Evolutionary conservation across 2,888 invertebrate genomes (phyloP).

Genomic region (Aphrophora alni): DNA sequence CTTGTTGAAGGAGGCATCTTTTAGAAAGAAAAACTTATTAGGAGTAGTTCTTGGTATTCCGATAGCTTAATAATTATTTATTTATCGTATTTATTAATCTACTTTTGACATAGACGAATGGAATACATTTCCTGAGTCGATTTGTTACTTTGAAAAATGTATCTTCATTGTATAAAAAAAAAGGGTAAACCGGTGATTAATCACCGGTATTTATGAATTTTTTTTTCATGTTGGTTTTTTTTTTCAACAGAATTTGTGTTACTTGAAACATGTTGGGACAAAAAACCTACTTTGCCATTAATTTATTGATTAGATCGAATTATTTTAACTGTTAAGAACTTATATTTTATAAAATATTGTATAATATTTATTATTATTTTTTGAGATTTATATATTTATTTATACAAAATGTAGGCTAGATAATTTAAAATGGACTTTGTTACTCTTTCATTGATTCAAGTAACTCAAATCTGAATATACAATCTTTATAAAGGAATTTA

Average conservation of each 20-base stretch:
- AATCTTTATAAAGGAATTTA: slow-evolving; percentile 43
- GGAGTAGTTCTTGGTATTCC: background rate
- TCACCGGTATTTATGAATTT: slow-evolving; percentile 31
- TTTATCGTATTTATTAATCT: background rate
- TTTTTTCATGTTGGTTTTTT: slow-evolving; percentile 31
- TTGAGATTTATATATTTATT: background rate
- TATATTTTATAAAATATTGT: background rate
- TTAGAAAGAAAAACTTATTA: background rate
- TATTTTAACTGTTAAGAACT: background rate
- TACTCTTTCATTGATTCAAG: slow-evolving; percentile 29
- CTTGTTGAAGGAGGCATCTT: background rate
- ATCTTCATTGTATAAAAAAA: slow-evolving; percentile 36
- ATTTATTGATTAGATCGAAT: background rate
- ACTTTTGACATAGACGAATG: background rate
- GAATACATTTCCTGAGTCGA: slow-evolving; percentile 11
- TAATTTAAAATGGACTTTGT: background rate
- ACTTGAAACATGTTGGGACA: slow-evolving; percentile 23
- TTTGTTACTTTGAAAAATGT: slow-evolving; percentile 36
- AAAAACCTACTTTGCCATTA: background rate
- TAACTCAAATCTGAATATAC: slow-evolving; percentile 41
- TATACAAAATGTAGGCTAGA: background rate
- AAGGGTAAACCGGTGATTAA: slow-evolving; percentile 23
- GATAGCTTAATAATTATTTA: background rate
- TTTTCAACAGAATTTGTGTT: slow-evolving; percentile 30
- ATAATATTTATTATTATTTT: background rate